Base-by-base conservation (phyloP, 1,140 invertebrate species). In the Tetramorium alpestre region DNA sequence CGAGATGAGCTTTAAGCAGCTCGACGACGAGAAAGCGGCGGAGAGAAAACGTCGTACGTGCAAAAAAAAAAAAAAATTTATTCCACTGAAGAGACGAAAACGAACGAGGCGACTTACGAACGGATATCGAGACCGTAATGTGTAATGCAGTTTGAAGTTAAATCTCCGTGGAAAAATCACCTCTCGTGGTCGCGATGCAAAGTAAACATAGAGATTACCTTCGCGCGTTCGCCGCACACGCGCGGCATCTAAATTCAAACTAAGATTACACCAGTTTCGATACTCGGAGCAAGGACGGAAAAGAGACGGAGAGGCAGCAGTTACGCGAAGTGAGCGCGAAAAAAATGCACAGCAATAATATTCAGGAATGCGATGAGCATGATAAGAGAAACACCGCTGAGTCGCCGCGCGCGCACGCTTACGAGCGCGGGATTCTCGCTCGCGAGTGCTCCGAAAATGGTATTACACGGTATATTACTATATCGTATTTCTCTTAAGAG, bases 301-400 rank as follows among this genome's bases (percentile, higher is more conserved):
- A 10, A 25, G 33, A 58, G 38, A 25, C 10, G 25, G 41, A 38
- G 33, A 65, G 22, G 22, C 28, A 56, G 44, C 33, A 65, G 33
- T 78, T 65, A 77, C 87, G 88, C 51, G 58, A 60, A 54, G 47
- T 58, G 41, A 73, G 70, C 8, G 28, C n/a, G 65, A 44, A 58
- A 87, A 75, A 78, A 90, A 51, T 80, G 85, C 44, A 87, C 47
- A 69, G 41, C 67, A 84, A 60, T 62, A 64, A 73, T 72, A 87
- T 86, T 84, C 76, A 87, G 88, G 88, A 90, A 90, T 89, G 89
- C 77, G 85, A 87, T 44, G 78, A 82, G 58, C 33, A 65, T 47
- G 73, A 89, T 75, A 85, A 88, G 70, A 65, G 47, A 64, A 44
- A 65, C 77, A 77, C 64, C 38, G 67, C 54, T 41, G 67, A 73